These are phyloP conservation scores for Zalophus californianus DNA, from an alignment of 2,797 vertebrate genomes.

Conservation along the genomic window DNA sequence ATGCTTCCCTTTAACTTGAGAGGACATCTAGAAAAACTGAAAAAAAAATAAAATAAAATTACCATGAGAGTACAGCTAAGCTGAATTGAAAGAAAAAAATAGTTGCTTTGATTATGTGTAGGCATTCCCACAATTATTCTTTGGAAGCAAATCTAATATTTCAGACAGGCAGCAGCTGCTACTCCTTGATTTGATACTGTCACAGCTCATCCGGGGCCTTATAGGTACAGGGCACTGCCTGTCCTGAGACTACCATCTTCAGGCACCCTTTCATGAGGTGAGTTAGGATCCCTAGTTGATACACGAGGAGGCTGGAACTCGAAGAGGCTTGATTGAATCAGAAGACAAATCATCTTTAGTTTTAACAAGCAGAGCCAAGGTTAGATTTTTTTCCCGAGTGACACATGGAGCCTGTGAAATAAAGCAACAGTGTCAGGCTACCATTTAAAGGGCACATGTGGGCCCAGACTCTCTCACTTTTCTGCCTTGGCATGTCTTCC, in stretches of 20 bases:
- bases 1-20: neutral
- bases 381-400: neutral
- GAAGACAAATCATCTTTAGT: neutral
- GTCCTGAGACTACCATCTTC: neutral
- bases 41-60: neutral
- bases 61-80: neutral
- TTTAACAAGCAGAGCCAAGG: neutral
- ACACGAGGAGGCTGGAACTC: neutral
- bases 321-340: slow-evolving; percentile 4
- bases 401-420: neutral
- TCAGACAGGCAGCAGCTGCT: neutral
- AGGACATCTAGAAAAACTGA: neutral
- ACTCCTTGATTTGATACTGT: neutral
- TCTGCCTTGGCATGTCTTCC: neutral
- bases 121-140: neutral
- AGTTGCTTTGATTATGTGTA: slow-evolving; percentile 34
- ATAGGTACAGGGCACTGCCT: no score
- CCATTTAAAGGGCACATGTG: neutral
- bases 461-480: neutral
- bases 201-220: neutral
- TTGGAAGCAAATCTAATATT: slow-evolving; percentile 36
- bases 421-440: neutral
- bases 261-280: neutral
- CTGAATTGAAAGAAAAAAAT: neutral
- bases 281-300: neutral